Evolutionary conservation across 2,113 vertebrate species (phyloP).

Genomic region (Dolichallabes microphthalmus): DNA sequence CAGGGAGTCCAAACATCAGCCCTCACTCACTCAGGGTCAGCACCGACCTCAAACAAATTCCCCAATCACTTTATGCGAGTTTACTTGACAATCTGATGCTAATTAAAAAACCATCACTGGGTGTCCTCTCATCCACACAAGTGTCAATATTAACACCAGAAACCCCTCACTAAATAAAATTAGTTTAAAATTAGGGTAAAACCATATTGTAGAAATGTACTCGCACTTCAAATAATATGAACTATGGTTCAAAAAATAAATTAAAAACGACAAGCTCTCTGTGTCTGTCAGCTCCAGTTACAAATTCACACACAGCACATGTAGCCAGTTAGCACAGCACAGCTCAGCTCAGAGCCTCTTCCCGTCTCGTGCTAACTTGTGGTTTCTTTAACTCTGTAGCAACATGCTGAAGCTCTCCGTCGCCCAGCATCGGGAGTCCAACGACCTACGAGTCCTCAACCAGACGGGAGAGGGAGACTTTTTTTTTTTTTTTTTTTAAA

Average conservation of each 20-base stretch:
- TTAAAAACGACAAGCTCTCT: neutral
- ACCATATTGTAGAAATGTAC: neutral
- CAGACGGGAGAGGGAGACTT: slow-evolving; percentile 29
- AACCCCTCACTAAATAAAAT: neutral
- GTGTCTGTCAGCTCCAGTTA: slow-evolving; percentile 19
- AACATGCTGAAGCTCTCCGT: slow-evolving; percentile 75
- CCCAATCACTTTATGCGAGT: neutral
- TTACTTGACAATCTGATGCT: neutral
- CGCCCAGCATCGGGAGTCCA: slow-evolving; percentile 67
- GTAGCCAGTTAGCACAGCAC: slow-evolving; percentile 20
- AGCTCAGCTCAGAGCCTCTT: neutral
- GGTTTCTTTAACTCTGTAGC: slow-evolving; percentile 73
- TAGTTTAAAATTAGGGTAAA: neutral
- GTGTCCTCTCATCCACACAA: neutral
- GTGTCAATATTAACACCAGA: neutral
- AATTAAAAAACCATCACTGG: neutral
- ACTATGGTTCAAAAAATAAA: neutral
- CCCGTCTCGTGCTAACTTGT: slow-evolving; percentile 67
- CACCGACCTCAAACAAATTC: slow-evolving; percentile 3
- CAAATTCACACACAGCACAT: neutral
- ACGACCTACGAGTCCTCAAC: slow-evolving; percentile 60
- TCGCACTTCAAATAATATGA: neutral
- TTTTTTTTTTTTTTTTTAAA: too few relatives aligned
- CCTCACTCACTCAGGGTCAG: neutral
- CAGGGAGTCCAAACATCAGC: neutral